Evolutionary conservation across 2,888 invertebrate genomes (phyloP).

Genomic region (Hanleya hanleyi): DNA sequence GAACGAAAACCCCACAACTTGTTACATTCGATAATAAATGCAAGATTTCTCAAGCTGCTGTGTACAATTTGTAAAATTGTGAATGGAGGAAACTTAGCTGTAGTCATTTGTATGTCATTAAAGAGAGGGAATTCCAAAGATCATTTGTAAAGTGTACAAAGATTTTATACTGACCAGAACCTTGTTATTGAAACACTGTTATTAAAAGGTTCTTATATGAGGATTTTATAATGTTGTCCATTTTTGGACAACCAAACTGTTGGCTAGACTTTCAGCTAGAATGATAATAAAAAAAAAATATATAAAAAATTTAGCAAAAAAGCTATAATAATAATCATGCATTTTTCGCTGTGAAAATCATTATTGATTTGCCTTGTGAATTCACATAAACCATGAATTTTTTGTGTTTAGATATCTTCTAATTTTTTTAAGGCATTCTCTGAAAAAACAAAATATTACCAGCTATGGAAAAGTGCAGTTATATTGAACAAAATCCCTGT

Average conservation of each 20-base stretch:
- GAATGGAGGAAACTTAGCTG: not conserved
- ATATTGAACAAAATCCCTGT: too few relatives aligned
- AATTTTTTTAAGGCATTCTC: too few relatives aligned
- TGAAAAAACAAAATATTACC: too few relatives aligned
- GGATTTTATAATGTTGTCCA: constrained; percentile 6
- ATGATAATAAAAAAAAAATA: too few relatives aligned
- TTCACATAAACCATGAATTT: too few relatives aligned
- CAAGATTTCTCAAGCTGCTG: constrained; percentile 1
- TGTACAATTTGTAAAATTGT: not conserved
- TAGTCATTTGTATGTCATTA: not conserved
- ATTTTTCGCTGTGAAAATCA: too few relatives aligned
- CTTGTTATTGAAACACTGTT: constrained; percentile 4
- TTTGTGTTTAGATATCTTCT: too few relatives aligned
- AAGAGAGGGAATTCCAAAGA: not conserved
- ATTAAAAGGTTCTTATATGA: constrained; percentile 4
- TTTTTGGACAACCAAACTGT: constrained; percentile 8
- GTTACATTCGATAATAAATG: constrained; percentile 1
- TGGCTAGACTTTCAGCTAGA: constrained; percentile 7
- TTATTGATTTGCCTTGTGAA: too few relatives aligned
- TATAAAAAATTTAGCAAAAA: too few relatives aligned
- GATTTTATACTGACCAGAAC: constrained; percentile 7
- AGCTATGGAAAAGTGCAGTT: too few relatives aligned
- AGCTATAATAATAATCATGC: too few relatives aligned
- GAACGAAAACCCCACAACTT: not conserved
- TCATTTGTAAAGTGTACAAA: constrained; percentile 7